Conservation (phyloP, 2,113 vertebrate genomes). For the Antigone vipio region DNA sequence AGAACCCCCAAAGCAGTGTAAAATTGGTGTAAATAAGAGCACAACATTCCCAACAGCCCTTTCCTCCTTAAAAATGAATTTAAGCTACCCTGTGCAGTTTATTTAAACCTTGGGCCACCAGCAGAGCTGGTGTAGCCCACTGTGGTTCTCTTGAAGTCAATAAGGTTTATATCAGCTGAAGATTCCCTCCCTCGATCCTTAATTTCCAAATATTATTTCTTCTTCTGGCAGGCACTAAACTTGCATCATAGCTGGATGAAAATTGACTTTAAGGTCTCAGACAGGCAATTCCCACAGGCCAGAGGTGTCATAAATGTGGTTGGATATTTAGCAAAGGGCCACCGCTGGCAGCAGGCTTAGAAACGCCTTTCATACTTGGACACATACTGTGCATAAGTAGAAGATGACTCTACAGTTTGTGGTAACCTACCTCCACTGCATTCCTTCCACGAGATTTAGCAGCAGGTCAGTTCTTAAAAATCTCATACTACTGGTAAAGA, state of each 20-base stretch:
- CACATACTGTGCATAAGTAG: background rate
- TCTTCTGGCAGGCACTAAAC: constrained; percentile 1
- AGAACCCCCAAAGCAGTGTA: background rate
- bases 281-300: background rate
- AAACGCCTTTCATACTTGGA: background rate
- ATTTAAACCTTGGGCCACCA: background rate
- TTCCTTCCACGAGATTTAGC: background rate
- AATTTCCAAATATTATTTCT: constrained; percentile 1
- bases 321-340: background rate
- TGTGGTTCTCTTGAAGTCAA: background rate
- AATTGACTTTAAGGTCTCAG: background rate
- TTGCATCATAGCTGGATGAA: background rate
- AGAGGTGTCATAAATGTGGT: background rate
- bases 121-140: background rate
- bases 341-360: background rate
- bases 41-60: background rate
- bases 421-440: background rate
- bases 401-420: background rate
- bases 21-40: background rate
- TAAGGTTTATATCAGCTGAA: constrained; percentile 8
- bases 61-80: background rate
- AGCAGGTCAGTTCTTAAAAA: background rate
- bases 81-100: background rate
- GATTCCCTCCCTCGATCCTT: background rate
- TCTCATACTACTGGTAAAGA: background rate